Base-by-base conservation (phyloP, 2,888 invertebrate species). In the Euclidia mi region DNA sequence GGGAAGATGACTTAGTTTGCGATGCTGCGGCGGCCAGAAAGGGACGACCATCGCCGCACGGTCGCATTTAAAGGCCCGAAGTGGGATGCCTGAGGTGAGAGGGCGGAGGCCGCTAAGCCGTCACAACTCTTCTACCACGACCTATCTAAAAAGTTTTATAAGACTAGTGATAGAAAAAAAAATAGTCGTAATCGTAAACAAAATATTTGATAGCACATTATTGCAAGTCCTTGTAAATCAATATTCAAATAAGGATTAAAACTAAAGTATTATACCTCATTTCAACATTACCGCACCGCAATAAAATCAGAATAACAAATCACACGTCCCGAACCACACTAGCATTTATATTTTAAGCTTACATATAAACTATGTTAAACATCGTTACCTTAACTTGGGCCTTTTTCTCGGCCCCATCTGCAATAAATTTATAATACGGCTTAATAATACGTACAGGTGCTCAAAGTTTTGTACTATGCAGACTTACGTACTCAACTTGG, bases 401-500 rank as follows among this genome's bases (percentile, higher is more conserved):
- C 50, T 46, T 46, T 38, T 50, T 45, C 35, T 48, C 29, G 17
- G 47, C 51, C 32, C 52, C 34, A 50, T 48, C 41, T 53, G 35
- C 20, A 44, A 44, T 74, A 71, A 71, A 77, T 77, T 61, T 67
- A 44, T 61, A 64, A 67, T 34, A 41, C 56, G 60, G 57, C 45
- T 66, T 57, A 72, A 63, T 72, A 72, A 71, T 66, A 71, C 56
- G 53, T 32, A 28, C 37, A 59, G 65, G 60, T 61, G 57, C 53
- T 49, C 56, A 65, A 61, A 66, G 70, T 61, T 52, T 56, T 45
- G 64, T 65, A 69, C 68, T 62, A 62, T 61, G 76, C 74, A 52
- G 65, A 73, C 62, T 75, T 65, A 61, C 65, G 71, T 64, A 63
- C 65, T 56, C 67, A 57, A 53, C 64, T 50, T 49, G 47, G 70